Conservation (phyloP, 2,888 invertebrate species). For the Nemapogon koenigi region DNA sequence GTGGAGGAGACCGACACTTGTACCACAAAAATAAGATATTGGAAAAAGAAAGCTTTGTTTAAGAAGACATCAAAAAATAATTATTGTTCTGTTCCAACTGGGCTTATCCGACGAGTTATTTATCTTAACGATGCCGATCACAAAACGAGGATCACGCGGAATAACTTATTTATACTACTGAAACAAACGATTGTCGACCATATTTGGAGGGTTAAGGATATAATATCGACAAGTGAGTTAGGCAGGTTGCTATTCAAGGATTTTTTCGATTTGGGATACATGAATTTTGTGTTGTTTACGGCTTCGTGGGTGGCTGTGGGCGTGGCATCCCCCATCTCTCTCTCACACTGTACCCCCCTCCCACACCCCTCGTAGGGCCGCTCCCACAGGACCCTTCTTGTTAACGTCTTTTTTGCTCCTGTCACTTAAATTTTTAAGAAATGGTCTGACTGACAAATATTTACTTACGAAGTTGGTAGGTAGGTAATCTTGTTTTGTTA, state of each 20-base stretch:
- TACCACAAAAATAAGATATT: slow-evolving; percentile 1
- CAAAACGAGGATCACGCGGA: slow-evolving; percentile 50
- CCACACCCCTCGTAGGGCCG: slow-evolving; percentile 42
- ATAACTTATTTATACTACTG: slow-evolving; percentile 49
- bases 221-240: slow-evolving; percentile 25
- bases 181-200: slow-evolving; percentile 35
- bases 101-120: slow-evolving; percentile 57
- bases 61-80: slow-evolving; percentile 63
- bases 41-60: slow-evolving; percentile 31
- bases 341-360: slow-evolving; percentile 24
- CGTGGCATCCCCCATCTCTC: slow-evolving; percentile 42
- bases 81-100: slow-evolving; percentile 50
- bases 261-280: slow-evolving; percentile 60
- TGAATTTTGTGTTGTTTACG: slow-evolving; percentile 64
- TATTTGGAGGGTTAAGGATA: slow-evolving; percentile 21
- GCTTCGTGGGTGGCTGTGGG: slow-evolving; percentile 64
- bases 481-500: slow-evolving; percentile 55
- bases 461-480: slow-evolving; percentile 25
- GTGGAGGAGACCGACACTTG: too few relatives aligned
- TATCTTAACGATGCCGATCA: slow-evolving; percentile 60
- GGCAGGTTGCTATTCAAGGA: slow-evolving; percentile 27
- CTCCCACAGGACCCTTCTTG: slow-evolving; percentile 63
- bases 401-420: slow-evolving; percentile 59
- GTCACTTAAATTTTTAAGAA: slow-evolving; percentile 46
- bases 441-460: slow-evolving; percentile 61